These are phyloP conservation scores for Drosophila cognata DNA, from an alignment of 2,888 invertebrate species.

Conservation along the genomic window DNA sequence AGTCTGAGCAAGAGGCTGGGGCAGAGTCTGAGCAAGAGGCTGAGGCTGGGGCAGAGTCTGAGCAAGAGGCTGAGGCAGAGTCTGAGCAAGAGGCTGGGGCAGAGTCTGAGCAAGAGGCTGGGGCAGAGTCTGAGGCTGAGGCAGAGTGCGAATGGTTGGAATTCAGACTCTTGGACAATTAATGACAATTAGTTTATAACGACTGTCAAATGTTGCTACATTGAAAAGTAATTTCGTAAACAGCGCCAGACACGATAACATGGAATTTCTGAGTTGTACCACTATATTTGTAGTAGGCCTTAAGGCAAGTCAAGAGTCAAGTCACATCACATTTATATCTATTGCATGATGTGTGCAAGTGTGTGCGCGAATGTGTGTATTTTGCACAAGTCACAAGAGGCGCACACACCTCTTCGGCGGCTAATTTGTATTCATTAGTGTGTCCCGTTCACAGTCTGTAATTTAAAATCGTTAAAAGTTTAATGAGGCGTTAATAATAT, in stretches of 20 bases:
- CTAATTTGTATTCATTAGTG: conserved; percentile 82
- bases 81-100: no score
- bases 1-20: conserved; percentile 1
- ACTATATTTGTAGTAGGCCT: conserved; percentile 27
- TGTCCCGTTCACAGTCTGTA: conserved; percentile 71
- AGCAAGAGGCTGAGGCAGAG: background rate
- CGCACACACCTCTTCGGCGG: conserved; percentile 60
- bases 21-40: background rate
- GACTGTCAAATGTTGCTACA: conserved; percentile 55
- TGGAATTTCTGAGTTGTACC: conserved; percentile 19
- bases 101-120: background rate
- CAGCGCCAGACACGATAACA: conserved; percentile 15
- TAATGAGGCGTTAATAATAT: conserved; percentile 82
- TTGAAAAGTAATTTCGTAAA: conserved; percentile 65
- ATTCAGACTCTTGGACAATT: conserved; percentile 52
- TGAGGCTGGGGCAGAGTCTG: background rate
- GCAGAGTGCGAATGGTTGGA: background rate
- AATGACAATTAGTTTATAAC: conserved; percentile 71
- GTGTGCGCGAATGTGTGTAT: conserved; percentile 34
- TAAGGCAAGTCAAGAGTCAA: conserved; percentile 9
- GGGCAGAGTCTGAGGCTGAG: background rate
- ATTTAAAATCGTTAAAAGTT: conserved; percentile 82
- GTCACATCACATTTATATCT: conserved; percentile 10
- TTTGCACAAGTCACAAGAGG: conserved; percentile 22
- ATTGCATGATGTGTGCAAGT: conserved; percentile 7